Conservation (phyloP, 2,113 vertebrate species). For the Rhipidura dahli region DNA sequence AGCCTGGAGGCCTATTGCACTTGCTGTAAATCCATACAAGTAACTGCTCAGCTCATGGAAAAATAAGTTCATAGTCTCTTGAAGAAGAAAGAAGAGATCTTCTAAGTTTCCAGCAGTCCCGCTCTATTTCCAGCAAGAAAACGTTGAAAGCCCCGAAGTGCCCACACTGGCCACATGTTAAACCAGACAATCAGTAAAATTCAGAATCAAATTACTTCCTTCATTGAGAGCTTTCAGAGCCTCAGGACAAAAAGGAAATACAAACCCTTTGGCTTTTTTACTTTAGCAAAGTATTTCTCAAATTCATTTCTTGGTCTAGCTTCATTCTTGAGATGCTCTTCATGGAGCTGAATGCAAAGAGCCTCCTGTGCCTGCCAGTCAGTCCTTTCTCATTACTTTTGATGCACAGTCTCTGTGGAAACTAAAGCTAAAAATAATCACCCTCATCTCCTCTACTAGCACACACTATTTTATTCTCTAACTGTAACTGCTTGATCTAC, state of each 20-base stretch:
- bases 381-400: conserved; percentile 27
- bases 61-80: background rate
- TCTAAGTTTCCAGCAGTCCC: background rate
- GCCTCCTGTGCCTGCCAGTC: background rate
- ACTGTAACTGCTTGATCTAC: background rate
- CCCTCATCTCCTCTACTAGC: background rate
- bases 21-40: background rate
- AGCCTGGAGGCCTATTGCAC: background rate
- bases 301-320: background rate
- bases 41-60: background rate
- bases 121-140: background rate
- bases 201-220: background rate
- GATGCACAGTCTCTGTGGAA: conserved; percentile 56
- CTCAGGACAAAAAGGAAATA: background rate
- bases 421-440: conserved; percentile 56
- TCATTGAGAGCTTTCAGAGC: background rate
- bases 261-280: background rate
- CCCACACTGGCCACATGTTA: background rate
- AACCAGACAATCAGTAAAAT: background rate
- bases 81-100: background rate
- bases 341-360: background rate
- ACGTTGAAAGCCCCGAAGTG: background rate
- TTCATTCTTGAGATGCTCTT: background rate
- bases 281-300: background rate
- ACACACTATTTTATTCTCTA: background rate